Evolutionary conservation across 2,797 vertebrate species (phyloP).

Genomic region (Parotocinclus haroldoi): DNA sequence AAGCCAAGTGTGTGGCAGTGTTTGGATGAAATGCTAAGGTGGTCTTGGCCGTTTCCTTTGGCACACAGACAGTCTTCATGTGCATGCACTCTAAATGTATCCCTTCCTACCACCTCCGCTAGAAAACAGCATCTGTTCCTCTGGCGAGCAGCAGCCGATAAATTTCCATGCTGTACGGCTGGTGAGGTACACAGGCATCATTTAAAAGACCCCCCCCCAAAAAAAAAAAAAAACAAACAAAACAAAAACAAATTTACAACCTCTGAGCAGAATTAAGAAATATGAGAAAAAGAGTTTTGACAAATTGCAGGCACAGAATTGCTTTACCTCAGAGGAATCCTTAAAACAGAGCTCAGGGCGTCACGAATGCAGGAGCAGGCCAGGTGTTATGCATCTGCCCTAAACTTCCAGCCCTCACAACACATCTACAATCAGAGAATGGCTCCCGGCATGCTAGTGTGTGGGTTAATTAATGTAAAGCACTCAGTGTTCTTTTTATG

Average conservation of each 20-base stretch:
- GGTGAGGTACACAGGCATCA: constrained; percentile 2
- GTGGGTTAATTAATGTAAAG: too few species aligned
- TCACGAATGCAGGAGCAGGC: too few species aligned
- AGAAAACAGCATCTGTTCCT: constrained; percentile 50
- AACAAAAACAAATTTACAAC: too few species aligned
- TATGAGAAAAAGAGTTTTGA: neutral
- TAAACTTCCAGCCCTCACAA: too few species aligned
- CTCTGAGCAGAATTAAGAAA: neutral
- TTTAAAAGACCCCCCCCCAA: neutral
- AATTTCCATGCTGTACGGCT: constrained; percentile 31
- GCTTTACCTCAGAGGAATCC: too few species aligned
- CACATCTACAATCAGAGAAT: too few species aligned
- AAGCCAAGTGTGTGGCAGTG: constrained; percentile 33
- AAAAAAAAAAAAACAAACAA: too few species aligned
- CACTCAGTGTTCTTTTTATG: too few species aligned
- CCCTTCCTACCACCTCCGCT: constrained; percentile 39
- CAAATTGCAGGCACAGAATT: too few species aligned
- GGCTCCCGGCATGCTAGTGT: too few species aligned
- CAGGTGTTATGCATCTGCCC: too few species aligned
- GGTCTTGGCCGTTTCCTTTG: constrained; percentile 33
- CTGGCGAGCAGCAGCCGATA: constrained; percentile 35
- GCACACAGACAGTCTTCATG: constrained; percentile 14
- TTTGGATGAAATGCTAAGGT: constrained; percentile 26
- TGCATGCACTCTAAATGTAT: constrained; percentile 35
- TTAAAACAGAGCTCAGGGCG: too few species aligned